These are phyloP conservation scores for Drosophila sp. DNA, from an alignment of 1,140 invertebrate genomes.

Conservation along the genomic window DNA sequence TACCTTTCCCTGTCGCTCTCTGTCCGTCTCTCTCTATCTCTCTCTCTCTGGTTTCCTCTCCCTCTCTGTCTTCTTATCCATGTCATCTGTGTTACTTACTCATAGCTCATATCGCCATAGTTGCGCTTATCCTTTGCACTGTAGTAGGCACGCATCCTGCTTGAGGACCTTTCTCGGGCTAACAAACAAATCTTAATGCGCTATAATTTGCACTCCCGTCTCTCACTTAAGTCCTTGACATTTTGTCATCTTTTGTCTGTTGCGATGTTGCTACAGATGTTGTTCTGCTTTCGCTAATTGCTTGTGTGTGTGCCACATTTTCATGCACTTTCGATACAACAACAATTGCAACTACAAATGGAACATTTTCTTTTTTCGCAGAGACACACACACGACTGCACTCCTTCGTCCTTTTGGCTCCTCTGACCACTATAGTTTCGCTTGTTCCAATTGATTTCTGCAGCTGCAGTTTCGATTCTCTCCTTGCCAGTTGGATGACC, in stretches of 20 bases:
- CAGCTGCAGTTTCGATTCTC: conserved; percentile 10
- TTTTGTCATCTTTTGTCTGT: conserved; percentile 34
- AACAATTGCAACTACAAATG: conserved; percentile 9
- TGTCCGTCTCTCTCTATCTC: neutral
- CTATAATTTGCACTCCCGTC: conserved; percentile 13
- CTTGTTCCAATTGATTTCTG: neutral
- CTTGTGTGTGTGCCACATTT: conserved; percentile 60
- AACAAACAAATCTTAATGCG: conserved; percentile 35
- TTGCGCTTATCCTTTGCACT: conserved; percentile 71
- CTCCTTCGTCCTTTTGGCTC: neutral
- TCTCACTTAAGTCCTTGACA: conserved; percentile 62
- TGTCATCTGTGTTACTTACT: conserved; percentile 56
- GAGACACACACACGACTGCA: conserved; percentile 43
- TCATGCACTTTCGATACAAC: conserved; percentile 57
- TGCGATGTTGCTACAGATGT: conserved; percentile 15
- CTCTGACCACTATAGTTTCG: neutral
- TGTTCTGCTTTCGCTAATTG: conserved; percentile 49
- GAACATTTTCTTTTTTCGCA: conserved; percentile 30
- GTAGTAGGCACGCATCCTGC: conserved; percentile 72
- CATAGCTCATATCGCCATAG: conserved; percentile 77
- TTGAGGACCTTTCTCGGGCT: conserved; percentile 44
- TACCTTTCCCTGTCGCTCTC: neutral
- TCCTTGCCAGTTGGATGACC: conserved; percentile 48
- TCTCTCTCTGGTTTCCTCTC: neutral
- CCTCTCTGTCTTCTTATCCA: neutral